Evolutionary conservation across 2,113 vertebrate genomes (phyloP), one percentile per base, ranked within the genome.

Genomic region (Piaya cayana): DNA sequence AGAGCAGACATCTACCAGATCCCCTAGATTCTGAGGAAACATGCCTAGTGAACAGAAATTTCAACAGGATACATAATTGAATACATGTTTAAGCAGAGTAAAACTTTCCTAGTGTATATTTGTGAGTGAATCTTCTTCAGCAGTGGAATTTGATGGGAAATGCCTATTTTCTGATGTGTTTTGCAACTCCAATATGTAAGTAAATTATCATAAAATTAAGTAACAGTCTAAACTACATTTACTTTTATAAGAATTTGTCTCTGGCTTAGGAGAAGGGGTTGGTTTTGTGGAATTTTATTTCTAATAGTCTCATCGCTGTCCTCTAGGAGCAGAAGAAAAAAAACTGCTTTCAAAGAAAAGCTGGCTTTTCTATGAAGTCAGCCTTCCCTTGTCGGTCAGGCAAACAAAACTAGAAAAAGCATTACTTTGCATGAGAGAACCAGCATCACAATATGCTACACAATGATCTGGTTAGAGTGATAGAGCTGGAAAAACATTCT

Each of bases 351-450:
- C 68, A 93, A 84, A 82, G 26, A 53, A 72, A 78, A 86, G 32
- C 15, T 52, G 11, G 18, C 29, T 84, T 79, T 90, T 77, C 34
- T 47, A 45, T 19, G 6, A 60, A 49, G 36, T 15, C 45, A 76
- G 22, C 22, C 4, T 45, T 82, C 14, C 68, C 62, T n/a, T 0
- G 0, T 0, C 39, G 18, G 42, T 47, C 56, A 55, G 42, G 30
- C 17, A 95, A 78, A 36, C 18, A 4, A 8, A 71, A 53, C 5
- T 56, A 82, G 37, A 82, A 53, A 80, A 58, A 71, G 6, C 65
- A 68, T 58, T 88, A 53, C 26, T 77, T 65, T 39, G 21, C 45
- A 83, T 13, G 42, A 86, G 47, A 89, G 47, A 52, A 88, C 52
- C 60, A 86, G 60, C 55, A 34, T 23, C 37, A 55, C 16, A 56